Conservation (phyloP, 2,113 vertebrate species). For the Vulpes lagopus region DNA sequence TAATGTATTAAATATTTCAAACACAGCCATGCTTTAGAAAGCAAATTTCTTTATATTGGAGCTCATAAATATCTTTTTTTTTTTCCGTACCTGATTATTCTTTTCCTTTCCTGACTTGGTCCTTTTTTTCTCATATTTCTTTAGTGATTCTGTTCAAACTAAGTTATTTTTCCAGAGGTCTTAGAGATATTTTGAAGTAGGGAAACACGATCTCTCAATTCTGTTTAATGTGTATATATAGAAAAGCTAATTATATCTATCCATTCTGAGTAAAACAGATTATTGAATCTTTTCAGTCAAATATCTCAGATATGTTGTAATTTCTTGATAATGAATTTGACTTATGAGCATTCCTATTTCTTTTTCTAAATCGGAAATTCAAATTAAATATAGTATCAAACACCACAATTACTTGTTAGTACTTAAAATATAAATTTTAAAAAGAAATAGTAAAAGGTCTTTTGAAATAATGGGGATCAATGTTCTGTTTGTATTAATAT, state of each 20-base stretch:
- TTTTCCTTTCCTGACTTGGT: background rate
- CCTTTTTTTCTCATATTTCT: background rate
- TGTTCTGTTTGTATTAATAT: background rate
- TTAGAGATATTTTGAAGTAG: background rate
- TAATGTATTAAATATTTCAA: background rate
- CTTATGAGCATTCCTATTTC: background rate
- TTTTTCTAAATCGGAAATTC: constrained; percentile 39
- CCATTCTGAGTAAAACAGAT: background rate
- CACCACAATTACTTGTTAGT: background rate
- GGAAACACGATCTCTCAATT: background rate
- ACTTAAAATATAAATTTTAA: background rate
- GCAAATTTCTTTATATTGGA: background rate
- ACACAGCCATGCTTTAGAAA: background rate
- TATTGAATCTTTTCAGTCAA: constrained; percentile 32
- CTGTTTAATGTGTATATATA: background rate
- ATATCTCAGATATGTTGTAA: background rate
- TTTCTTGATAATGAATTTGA: constrained; percentile 42
- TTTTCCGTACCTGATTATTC: background rate
- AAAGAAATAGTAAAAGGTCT: background rate
- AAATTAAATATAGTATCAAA: background rate
- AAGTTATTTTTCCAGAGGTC: background rate
- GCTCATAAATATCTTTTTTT: background rate
- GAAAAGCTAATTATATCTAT: background rate
- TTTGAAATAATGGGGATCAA: background rate
- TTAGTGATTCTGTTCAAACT: background rate